Conservation (phyloP, 2,113 vertebrate species). For the Himantopus leucocephalus region DNA sequence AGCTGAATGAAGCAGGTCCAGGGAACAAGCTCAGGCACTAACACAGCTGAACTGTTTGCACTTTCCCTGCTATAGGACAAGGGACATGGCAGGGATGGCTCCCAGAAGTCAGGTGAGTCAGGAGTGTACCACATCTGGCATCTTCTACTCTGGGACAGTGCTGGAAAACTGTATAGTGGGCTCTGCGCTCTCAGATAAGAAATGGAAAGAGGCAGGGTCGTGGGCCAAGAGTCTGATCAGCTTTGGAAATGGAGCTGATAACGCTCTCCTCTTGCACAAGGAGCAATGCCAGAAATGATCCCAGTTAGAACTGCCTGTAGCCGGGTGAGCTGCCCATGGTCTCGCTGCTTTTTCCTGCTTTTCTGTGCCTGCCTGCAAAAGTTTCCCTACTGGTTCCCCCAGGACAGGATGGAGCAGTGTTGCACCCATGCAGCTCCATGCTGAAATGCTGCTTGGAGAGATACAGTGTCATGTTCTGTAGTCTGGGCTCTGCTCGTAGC, state of each 20-base stretch:
- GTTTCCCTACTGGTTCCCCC: not conserved
- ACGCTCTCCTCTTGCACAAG: not conserved
- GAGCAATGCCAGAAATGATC: not conserved
- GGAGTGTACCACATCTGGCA: not conserved
- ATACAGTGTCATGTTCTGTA: not conserved
- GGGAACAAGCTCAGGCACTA: not conserved
- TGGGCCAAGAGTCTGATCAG: not conserved
- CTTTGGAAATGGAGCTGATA: not conserved
- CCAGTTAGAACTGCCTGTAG: not conserved
- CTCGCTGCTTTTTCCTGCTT: not conserved
- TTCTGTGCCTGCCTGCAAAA: not conserved
- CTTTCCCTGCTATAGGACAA: not conserved
- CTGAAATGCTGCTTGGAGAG: not conserved
- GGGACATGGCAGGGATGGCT: not conserved
- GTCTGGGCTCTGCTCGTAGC: not conserved
- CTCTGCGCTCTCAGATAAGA: not conserved
- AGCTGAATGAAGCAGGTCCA: not conserved
- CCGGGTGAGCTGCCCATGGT: not conserved
- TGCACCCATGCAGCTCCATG: not conserved
- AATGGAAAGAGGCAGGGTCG: not conserved
- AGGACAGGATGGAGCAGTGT: not conserved
- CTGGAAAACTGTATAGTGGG: not conserved
- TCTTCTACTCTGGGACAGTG: not conserved
- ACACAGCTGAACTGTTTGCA: not conserved
- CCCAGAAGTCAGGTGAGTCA: not conserved